A percentile compares a stretch with the other conserved stretches of the same genome.
Conservation (phyloP, 2,113 vertebrate genomes). For the Peucedramus taeniatus region DNA sequence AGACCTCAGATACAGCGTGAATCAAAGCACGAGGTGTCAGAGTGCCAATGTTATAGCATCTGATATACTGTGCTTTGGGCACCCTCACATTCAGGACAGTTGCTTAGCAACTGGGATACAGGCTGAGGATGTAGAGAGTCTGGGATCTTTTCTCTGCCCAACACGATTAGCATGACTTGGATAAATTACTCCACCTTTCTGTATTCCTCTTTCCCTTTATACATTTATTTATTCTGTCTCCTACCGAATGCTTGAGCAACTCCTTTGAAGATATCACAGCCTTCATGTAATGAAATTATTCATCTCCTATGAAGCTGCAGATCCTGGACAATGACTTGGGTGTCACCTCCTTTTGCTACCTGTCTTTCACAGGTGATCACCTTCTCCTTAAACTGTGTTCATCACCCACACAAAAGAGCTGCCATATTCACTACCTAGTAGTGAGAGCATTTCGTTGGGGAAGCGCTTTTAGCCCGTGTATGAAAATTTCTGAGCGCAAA, state of each 20-base stretch:
- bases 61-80: constrained; percentile 26
- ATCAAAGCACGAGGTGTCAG: constrained; percentile 32
- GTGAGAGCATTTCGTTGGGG: neutral
- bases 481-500: neutral
- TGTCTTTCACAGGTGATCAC: neutral
- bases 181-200: constrained; percentile 44
- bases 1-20: neutral
- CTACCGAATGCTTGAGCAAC: neutral
- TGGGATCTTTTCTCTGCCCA: constrained; percentile 40
- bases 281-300: neutral
- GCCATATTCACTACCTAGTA: neutral
- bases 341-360: neutral
- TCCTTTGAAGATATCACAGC: neutral
- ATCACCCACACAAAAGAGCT: neutral
- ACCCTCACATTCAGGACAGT: constrained; percentile 35
- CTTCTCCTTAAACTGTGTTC: neutral
- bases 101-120: constrained; percentile 46
- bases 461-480: neutral
- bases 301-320: neutral
- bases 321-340: neutral
- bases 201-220: neutral
- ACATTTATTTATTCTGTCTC: neutral
- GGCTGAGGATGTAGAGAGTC: constrained; percentile 10
- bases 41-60: neutral
- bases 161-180: neutral